These are phyloP conservation scores for Neoarius graeffei DNA, from an alignment of 2,113 vertebrate species.

Conservation along the genomic window DNA sequence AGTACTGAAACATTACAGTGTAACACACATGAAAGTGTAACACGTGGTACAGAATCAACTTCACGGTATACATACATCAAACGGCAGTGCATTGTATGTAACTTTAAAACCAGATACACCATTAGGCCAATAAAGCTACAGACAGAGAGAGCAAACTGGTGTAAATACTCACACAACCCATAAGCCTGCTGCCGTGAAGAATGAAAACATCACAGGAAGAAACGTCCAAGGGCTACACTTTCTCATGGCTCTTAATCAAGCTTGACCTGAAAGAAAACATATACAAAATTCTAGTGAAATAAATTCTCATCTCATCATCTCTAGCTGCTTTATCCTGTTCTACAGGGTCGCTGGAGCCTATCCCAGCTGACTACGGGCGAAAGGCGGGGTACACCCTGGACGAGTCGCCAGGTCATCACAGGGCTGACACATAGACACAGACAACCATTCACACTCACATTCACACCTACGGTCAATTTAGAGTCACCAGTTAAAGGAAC, in stretches of 20 bases:
- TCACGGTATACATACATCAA: background rate
- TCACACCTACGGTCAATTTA: too few relatives aligned
- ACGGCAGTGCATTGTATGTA: background rate
- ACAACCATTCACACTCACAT: too few relatives aligned
- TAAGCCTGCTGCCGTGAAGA: slow-evolving; percentile 82
- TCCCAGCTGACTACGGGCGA: too few relatives aligned
- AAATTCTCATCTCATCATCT: too few relatives aligned
- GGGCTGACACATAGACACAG: too few relatives aligned
- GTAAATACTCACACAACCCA: slow-evolving; percentile 85
- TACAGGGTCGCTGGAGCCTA: too few relatives aligned
- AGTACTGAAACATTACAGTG: background rate
- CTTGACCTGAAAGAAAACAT: slow-evolving; percentile 4
- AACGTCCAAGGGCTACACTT: slow-evolving; percentile 86
- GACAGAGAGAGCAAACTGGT: background rate
- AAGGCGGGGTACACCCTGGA: too few relatives aligned
- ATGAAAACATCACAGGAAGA: slow-evolving; percentile 81
- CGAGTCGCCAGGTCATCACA: too few relatives aligned
- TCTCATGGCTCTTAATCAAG: slow-evolving; percentile 63
- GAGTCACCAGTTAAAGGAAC: too few relatives aligned
- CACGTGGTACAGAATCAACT: background rate
- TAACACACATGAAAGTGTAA: background rate
- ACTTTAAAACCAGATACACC: background rate
- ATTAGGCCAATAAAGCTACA: background rate
- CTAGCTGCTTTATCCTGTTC: too few relatives aligned
- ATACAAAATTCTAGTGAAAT: background rate